phyloP scores from a whole-genome alignment of 2,113 vertebrate genomes.

The Anthoscopus minutus region DNA sequence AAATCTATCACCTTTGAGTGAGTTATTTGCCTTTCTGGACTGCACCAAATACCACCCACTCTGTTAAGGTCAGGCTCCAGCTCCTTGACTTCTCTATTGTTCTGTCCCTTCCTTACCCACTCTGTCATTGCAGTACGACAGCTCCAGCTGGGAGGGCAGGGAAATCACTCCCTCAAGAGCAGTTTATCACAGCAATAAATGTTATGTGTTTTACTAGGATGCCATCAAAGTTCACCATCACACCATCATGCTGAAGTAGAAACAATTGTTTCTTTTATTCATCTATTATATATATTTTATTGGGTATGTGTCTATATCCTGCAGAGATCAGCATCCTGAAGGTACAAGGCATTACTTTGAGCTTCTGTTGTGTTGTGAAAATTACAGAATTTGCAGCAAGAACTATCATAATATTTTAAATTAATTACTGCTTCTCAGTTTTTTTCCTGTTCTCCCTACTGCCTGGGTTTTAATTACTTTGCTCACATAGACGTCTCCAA shows the following conservation, averaged over 20 bases:
- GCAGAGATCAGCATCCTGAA: not conserved
- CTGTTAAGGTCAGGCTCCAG: slow-evolving; percentile 59
- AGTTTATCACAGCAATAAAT: slow-evolving; percentile 74
- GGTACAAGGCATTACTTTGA: not conserved
- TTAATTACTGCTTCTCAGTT: not conserved
- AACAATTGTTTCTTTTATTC: slow-evolving; percentile 67
- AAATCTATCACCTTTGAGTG: slow-evolving; percentile 64
- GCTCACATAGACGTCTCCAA: not conserved
- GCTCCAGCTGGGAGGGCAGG: slow-evolving; percentile 66
- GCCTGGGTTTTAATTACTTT: slow-evolving; percentile 33
- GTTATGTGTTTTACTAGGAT: slow-evolving; percentile 68
- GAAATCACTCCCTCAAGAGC: slow-evolving; percentile 68
- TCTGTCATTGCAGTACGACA: slow-evolving; percentile 54
- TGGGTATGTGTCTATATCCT: not conserved
- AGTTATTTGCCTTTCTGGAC: slow-evolving; percentile 68
- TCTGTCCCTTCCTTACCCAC: slow-evolving; percentile 57
- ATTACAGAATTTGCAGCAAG: not conserved
- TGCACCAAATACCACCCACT: slow-evolving; percentile 68
- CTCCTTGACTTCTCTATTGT: slow-evolving; percentile 67
- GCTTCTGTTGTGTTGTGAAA: not conserved
- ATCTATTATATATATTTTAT: not conserved
- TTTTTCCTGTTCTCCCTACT: not conserved
- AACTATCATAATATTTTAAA: not conserved
- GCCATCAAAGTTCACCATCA: slow-evolving; percentile 72
- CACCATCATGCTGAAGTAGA: slow-evolving; percentile 47